Percentiles rank a stretch among this genome's conserved stretches.
Evolutionary conservation across 2,888 invertebrate species (phyloP).

Genomic region (Melanostoma mellinum): DNA sequence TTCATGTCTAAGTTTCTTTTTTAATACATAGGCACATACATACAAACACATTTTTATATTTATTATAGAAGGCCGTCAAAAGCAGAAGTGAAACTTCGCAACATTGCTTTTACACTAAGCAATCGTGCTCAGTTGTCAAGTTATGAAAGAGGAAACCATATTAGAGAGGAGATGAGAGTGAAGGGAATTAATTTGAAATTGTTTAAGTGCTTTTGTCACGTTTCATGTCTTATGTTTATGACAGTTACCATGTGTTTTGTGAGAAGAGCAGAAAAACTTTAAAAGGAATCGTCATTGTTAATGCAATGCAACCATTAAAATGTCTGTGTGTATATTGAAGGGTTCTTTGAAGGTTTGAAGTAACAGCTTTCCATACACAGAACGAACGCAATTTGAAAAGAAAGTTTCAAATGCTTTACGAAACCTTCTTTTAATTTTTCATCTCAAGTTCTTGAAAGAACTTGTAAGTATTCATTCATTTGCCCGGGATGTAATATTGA

Average conservation of each 20-base stretch:
- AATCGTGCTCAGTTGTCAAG: conserved; percentile 48
- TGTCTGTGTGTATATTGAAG: background rate
- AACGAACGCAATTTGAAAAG: too few species aligned
- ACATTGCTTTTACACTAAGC: conserved; percentile 57
- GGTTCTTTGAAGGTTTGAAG: background rate
- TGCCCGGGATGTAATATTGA: too few species aligned
- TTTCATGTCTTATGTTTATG: conserved; percentile 47
- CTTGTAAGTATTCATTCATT: too few species aligned
- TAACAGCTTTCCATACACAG: too few species aligned
- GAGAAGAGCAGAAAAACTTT: conserved; percentile 48
- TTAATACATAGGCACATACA: background rate
- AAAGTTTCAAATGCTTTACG: too few species aligned
- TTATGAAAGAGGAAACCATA: conserved; percentile 59
- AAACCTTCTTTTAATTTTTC: too few species aligned
- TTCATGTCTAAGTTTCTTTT: conserved; percentile 40
- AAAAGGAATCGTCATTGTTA: conserved; percentile 22
- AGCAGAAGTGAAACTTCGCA: conserved; percentile 70
- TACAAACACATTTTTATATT: background rate
- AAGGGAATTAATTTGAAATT: conserved; percentile 56
- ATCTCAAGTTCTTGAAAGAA: too few species aligned
- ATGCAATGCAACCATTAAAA: background rate
- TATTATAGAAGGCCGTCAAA: conserved; percentile 32
- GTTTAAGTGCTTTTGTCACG: conserved; percentile 67
- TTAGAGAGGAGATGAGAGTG: conserved; percentile 45
- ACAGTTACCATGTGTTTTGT: conserved; percentile 52